Evolutionary conservation across 1,140 invertebrate species (phyloP), one percentile per base, ranked within the genome.

Genomic region (Zaprionus taronus): DNA sequence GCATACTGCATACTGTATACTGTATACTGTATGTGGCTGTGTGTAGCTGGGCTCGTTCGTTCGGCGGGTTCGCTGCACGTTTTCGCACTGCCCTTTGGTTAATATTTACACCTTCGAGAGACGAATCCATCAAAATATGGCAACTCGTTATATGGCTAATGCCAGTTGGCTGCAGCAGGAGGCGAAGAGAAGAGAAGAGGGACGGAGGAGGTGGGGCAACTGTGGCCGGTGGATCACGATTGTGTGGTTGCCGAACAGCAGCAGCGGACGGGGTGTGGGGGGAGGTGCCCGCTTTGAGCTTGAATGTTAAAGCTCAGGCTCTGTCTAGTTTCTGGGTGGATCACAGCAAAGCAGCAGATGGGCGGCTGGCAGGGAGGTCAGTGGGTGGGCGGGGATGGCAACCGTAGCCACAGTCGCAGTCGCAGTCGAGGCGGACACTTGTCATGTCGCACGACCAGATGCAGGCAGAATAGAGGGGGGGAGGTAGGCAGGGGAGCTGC

Each of bases 81-180:
- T 87, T 87, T 83, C 80, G 80, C 80, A 87, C 80, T 78, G 83
- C 80, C 70, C 83, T 81, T 87, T 86, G 83, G 69, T 87, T 86
- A 87, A 87, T 87, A 87, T 86, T 86, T 87, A 86, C 83, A 86
- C 83, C 83, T 86, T 67, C 63, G 56, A 80, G 72, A 80, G 83
- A 82, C 77, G 80, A 86, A 87, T 89, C 74, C 81, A 89, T 89
- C 84, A 89, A 83, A 89, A 87, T 81, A 87, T 83, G 85, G 78
- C 77, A 87, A 81, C 77, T 87, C 72, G 83, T 83, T 87, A 83
- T 87, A 75, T 81, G 76, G 65, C 66, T 76, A 80, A 77, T 63
- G 67, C 57, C 49, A 28, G 49, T 44, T 47, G 47, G 69, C 49
- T 41, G 31, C 14, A 63, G 73, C 51, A 20, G 11, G 38, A 11